These are phyloP conservation scores for Saccopteryx leptura DNA, from an alignment of 2,113 vertebrate genomes.

Conservation along the genomic window DNA sequence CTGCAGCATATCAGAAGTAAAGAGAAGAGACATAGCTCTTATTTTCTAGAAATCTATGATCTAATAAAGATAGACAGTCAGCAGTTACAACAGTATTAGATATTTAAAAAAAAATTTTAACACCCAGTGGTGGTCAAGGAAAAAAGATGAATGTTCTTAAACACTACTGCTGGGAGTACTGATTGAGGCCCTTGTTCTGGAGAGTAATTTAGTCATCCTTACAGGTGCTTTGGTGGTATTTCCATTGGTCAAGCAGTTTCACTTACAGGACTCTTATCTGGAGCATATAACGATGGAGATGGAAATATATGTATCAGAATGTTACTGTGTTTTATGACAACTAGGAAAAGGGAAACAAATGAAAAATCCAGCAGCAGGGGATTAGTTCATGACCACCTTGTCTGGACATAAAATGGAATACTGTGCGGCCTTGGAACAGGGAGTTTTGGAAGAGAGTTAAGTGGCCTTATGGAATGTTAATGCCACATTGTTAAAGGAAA, in stretches of 20 bases:
- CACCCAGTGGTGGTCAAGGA: neutral
- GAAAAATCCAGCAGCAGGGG: neutral
- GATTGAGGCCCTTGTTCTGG: neutral
- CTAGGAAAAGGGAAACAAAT: neutral
- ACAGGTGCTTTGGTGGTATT: neutral
- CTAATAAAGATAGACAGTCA: neutral
- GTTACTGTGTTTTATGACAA: slow-evolving; percentile 15
- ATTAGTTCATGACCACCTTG: neutral
- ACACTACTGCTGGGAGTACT: neutral
- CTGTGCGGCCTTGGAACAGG: neutral
- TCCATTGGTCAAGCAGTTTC: neutral
- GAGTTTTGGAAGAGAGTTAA: neutral
- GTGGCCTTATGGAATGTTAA: neutral
- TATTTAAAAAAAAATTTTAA: neutral
- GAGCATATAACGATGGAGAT: neutral
- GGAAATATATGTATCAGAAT: neutral
- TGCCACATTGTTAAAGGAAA: slow-evolving; percentile 4
- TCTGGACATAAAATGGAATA: neutral
- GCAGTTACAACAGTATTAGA: neutral
- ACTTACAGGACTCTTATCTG: neutral
- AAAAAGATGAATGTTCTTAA: slow-evolving; percentile 10
- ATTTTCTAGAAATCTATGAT: neutral
- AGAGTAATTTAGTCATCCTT: slow-evolving; percentile 32
- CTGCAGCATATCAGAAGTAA: neutral
- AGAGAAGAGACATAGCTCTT: neutral